These are phyloP conservation scores for Melanaphis sacchari DNA, from an alignment of 1,140 invertebrate species.

Conservation along the genomic window DNA sequence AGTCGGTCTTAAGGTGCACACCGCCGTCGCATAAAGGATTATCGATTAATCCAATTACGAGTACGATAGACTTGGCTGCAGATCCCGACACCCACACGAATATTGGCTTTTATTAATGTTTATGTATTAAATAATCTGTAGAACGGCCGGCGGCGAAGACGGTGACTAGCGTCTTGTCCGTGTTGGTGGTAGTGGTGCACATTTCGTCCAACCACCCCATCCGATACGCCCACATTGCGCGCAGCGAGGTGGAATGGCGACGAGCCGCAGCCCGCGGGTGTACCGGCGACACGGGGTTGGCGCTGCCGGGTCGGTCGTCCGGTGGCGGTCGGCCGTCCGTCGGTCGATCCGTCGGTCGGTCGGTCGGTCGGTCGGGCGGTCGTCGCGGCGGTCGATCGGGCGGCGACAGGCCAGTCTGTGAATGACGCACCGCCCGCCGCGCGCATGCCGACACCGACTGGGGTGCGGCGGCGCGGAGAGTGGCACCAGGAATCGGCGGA, in stretches of 20 bases:
- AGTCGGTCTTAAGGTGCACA: no score
- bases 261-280: not conserved
- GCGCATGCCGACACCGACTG: not conserved
- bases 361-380: not conserved
- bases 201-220: not conserved
- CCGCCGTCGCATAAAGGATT: no score
- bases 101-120: no score
- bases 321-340: not conserved
- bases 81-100: no score
- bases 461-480: not conserved
- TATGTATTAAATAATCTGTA: not conserved
- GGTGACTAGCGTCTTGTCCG: not conserved
- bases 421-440: not conserved
- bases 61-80: no score
- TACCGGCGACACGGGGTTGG: not conserved
- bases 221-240: not conserved
- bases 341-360: not conserved
- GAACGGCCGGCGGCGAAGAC: not conserved
- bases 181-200: not conserved
- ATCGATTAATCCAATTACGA: no score
- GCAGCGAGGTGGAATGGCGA: not conserved
- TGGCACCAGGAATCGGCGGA: not conserved
- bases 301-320: not conserved
- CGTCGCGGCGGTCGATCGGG: not conserved
- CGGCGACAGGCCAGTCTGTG: not conserved